Base-by-base conservation (phyloP, 2,888 invertebrate species). In the Argyresthia goedartella region DNA sequence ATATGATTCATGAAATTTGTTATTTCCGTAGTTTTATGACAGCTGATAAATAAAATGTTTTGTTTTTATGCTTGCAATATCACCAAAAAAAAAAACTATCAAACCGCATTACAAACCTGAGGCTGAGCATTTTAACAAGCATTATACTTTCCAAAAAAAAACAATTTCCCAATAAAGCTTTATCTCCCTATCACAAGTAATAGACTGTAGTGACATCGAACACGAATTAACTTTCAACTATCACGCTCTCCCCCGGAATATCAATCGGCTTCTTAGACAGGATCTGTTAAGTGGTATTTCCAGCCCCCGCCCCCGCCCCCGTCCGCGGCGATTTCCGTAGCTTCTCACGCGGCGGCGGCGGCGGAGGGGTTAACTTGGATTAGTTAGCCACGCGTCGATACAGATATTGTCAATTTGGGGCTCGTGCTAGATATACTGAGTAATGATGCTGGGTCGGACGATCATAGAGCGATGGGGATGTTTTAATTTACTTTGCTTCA, bases 201-300 rank as follows among this genome's bases (percentile, higher is more conserved):
- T 25, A 11, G 73, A 63, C 70, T 69, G 70, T 71, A 76, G 66
- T 81, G 84, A 84, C 84, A 84, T 71, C 80, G 72, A 82, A 85
- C 84, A 84, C 62, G 84, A 76, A 79, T 84, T 81, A 82, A 85
- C 84, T 82, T 76, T 79, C 81, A 82, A 72, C 70, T 61, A 46
- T 46, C 46, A 25, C 25, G 25, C 25, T 10, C 33, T 25, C 46
- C 25, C 46, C 71, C 61, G 60, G 69, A 71, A 78, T 81, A 81
- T 81, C 82, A 78, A 76, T 79, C 73, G 39, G 39, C 8, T 39
- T 39, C n/a, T 39, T 6, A 39, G 10, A n/a, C 39, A 11, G 39
- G 39, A 11, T 39, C 9, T 9, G 39, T 39, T 39, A 39, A n/a
- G 39, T 39, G 25, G 25, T 25, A 25, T 25, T 45, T 45, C 41